Percentiles rank a stretch among this genome's conserved stretches.
Evolutionary conservation across 2,797 vertebrate species (phyloP).

Genomic region (Silurus aristotelis): DNA sequence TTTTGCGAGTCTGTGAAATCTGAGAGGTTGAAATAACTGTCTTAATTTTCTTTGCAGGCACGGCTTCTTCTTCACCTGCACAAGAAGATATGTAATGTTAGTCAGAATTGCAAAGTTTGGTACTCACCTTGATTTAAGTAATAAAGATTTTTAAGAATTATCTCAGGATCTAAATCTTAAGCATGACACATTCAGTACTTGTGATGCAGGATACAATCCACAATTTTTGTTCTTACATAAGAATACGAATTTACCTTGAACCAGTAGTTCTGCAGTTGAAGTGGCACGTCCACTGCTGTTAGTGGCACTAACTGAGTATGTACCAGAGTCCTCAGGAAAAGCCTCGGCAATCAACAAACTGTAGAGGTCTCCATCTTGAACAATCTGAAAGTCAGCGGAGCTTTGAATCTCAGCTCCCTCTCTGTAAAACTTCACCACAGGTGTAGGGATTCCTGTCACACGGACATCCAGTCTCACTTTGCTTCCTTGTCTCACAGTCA

Average conservation of each 20-base stretch:
- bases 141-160: neutral
- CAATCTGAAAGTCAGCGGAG: slow-evolving; percentile 95
- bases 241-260: slow-evolving; percentile 81
- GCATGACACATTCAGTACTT: neutral
- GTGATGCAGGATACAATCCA: neutral
- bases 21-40: slow-evolving; percentile 89
- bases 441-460: slow-evolving; percentile 96
- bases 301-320: slow-evolving; percentile 92
- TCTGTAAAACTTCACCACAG: slow-evolving; percentile 96
- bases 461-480: slow-evolving; percentile 92
- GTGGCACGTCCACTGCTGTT: slow-evolving; percentile 96
- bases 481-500: slow-evolving; percentile 92
- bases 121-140: neutral
- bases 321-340: slow-evolving; percentile 96
- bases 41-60: slow-evolving; percentile 94
- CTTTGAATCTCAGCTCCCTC: slow-evolving; percentile 99
- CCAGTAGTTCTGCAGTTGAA: slow-evolving; percentile 91
- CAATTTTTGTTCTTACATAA: too few species aligned
- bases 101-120: neutral
- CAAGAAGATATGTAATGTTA: slow-evolving; percentile 13
- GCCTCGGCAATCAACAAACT: slow-evolving; percentile 95
- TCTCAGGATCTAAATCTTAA: neutral
- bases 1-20: slow-evolving; percentile 87
- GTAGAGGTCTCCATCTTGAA: slow-evolving; percentile 93
- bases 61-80: slow-evolving; percentile 85